phyloP scores from a whole-genome alignment of 1,140 invertebrate genomes.

The Trichogramma pretiosum region DNA sequence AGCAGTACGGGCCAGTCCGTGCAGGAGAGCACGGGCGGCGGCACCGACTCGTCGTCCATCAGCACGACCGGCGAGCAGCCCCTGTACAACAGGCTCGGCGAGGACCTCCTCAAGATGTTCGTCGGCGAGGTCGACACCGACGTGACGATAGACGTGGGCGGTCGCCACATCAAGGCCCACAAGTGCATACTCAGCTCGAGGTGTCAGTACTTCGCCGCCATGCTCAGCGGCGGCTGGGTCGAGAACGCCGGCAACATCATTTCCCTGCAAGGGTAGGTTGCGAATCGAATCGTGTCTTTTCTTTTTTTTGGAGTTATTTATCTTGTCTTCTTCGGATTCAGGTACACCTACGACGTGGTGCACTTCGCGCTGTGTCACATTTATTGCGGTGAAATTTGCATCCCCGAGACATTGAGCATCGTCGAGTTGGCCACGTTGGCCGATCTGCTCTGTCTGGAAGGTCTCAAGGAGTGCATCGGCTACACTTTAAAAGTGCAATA shows the following conservation, averaged over 20 bases:
- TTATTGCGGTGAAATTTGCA: constrained; percentile 78
- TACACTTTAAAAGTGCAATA: constrained; percentile 80
- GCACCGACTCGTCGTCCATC: constrained; percentile 38
- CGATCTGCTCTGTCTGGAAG: constrained; percentile 80
- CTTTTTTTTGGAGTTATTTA: neutral
- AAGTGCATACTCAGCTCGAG: constrained; percentile 82
- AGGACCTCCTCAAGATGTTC: constrained; percentile 81
- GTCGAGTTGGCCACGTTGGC: constrained; percentile 77
- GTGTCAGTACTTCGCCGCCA: constrained; percentile 84
- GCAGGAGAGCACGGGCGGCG: constrained; percentile 44
- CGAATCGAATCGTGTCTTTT: constrained; percentile 15
- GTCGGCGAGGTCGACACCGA: constrained; percentile 80
- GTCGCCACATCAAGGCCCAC: constrained; percentile 71
- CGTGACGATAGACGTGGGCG: constrained; percentile 70
- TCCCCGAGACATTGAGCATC: constrained; percentile 75
- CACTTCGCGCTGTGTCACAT: constrained; percentile 87
- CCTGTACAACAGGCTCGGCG: constrained; percentile 63
- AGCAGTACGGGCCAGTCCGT: constrained; percentile 49
- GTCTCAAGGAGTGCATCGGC: constrained; percentile 80
- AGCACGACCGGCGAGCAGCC: no score
- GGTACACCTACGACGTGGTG: constrained; percentile 71
- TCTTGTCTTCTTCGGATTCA: constrained; percentile 35
- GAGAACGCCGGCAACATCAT: constrained; percentile 75
- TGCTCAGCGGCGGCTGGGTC: constrained; percentile 74
- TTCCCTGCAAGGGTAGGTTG: constrained; percentile 70